phyloP scores from a whole-genome alignment of 2,888 invertebrate species.

The Polymixis lichenea region DNA sequence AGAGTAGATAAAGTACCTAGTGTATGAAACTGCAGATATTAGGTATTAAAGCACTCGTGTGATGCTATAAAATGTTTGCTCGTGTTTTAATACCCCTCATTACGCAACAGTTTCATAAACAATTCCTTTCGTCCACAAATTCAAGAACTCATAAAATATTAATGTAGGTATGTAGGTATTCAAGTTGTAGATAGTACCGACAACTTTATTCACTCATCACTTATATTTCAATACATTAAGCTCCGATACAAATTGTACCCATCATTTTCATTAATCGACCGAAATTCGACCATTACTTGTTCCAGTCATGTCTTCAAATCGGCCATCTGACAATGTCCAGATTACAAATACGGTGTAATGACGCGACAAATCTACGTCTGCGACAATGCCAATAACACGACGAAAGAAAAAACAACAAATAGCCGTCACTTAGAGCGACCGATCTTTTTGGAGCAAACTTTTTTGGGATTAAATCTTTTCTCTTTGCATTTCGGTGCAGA shows the following conservation, averaged over 20 bases:
- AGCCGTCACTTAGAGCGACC: constrained; percentile 28
- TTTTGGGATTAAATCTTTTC: constrained; percentile 76
- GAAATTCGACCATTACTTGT: constrained; percentile 37
- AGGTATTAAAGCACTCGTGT: too few species aligned
- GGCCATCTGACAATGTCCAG: constrained; percentile 44
- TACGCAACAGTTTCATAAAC: too few species aligned
- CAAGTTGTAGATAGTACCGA: not conserved
- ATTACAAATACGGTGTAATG: constrained; percentile 55
- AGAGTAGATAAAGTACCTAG: too few species aligned
- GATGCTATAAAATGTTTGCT: too few species aligned
- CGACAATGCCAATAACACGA: constrained; percentile 37
- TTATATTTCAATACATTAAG: constrained; percentile 47
- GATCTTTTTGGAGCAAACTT: constrained; percentile 57
- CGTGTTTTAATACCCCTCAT: too few species aligned
- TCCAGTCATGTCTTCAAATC: constrained; percentile 39
- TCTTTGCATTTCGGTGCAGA: constrained; percentile 80
- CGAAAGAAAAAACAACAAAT: constrained; percentile 27
- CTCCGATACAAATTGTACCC: constrained; percentile 30
- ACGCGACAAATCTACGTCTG: constrained; percentile 48
- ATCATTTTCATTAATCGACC: constrained; percentile 44
- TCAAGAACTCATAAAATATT: constrained; percentile 5
- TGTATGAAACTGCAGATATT: too few species aligned
- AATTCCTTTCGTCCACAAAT: not conserved
- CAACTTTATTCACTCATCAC: not conserved
- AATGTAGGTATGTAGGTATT: not conserved